Conservation (phyloP, 2,113 vertebrate genomes). For the Myocastor coypus region DNA sequence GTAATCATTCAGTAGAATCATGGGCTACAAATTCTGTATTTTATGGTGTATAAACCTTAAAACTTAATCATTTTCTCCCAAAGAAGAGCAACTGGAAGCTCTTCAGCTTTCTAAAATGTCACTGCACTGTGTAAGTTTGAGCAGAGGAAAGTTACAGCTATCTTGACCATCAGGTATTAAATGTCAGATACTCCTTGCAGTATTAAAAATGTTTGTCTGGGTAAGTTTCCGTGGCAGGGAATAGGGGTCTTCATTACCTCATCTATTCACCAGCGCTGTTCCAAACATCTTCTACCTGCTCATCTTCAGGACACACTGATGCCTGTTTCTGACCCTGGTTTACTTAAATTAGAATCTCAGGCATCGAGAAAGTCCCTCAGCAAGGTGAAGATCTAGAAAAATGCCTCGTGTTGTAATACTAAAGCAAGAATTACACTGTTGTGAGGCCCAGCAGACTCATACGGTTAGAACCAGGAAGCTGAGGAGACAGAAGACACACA, state of each 20-base stretch:
- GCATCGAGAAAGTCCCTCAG: neutral
- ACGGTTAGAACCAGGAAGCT: neutral
- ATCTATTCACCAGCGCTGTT: neutral
- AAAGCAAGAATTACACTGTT: neutral
- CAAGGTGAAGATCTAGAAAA: neutral
- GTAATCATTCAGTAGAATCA: neutral
- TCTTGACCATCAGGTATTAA: neutral
- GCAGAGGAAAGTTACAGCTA: neutral
- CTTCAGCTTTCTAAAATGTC: constrained; percentile 47
- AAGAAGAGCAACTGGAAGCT: neutral
- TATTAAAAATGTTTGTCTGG: neutral
- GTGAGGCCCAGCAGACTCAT: neutral
- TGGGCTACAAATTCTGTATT: neutral
- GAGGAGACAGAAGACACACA: accelerated
- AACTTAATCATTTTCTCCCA: constrained; percentile 35
- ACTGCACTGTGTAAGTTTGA: neutral
- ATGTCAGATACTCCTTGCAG: neutral
- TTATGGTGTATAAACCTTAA: constrained; percentile 39
- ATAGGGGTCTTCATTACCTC: neutral
- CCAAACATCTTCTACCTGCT: neutral
- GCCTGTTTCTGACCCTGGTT: neutral
- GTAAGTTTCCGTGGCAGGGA: neutral
- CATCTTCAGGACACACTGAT: constrained; percentile 3
- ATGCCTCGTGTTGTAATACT: neutral
- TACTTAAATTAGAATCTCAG: constrained; percentile 21